Base-by-base conservation (phyloP, 2,113 vertebrate species). In the Ochotona princeps region DNA sequence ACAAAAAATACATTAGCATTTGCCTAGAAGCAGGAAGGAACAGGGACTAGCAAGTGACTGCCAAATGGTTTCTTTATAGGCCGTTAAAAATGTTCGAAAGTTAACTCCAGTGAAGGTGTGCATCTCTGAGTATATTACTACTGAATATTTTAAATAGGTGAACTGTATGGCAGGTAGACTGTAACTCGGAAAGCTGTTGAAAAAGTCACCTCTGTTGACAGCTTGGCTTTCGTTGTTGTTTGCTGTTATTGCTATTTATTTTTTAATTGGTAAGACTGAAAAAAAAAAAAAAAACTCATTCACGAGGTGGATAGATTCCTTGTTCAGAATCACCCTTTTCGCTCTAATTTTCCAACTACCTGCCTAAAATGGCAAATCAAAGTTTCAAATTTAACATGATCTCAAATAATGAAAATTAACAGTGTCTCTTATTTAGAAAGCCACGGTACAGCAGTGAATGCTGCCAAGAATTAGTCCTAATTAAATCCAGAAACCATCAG, bases 341-440 rank as follows among this genome's bases (percentile, higher is more conserved):
- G 38, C 7, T n/a, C 12, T 47, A 79, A 6, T 61, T 82, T 95
- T 44, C 80, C 76, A 66, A 21, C 79, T 83, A 85, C n/a, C 70
- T 79, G 44, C 25, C 69, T 47, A 82, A 91, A 90, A 94, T 73
- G 75, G 84, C 76, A 85, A 81, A 61, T 25, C 44, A 51, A 87
- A 11, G 20, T 75, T 88, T 92, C 67, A 91, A 96, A 84, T 60
- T 84, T 95, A 89, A 87, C 26, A 13, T 90, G 57, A 87, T 87
- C 94, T 93, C 9, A 12, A 60, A 92, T 82, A 78, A 95, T 35
- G 38, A 95, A 94, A 94, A 96, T 88, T 66, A 89, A 93, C 51
- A 91, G 30, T 23, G 23, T 90, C 81, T 95, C 60, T 92, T 92
- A 66, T 67, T 83, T 91, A 78, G 44, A 93, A 21, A 83, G 44